phyloP scores from a whole-genome alignment of 1,140 invertebrate species.

The Drosophila tsacasi region DNA sequence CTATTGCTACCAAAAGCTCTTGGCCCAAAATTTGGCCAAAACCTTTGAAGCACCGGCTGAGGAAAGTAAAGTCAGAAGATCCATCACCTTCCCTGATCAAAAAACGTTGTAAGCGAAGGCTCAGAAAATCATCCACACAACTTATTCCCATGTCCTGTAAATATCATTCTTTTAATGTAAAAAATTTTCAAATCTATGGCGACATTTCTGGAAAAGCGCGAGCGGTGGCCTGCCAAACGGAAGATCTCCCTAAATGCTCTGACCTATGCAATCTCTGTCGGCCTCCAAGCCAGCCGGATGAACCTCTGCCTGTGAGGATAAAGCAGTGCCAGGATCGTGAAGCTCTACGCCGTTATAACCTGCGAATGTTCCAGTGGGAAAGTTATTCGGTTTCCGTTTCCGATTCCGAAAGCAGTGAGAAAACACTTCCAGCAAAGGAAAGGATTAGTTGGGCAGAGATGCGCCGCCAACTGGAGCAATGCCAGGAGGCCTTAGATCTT shows the following conservation, averaged over 20 bases:
- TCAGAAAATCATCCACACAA: background rate
- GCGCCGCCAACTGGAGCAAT: slow-evolving; percentile 23
- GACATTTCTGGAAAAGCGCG: background rate
- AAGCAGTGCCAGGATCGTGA: slow-evolving; percentile 1
- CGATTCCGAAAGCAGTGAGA: background rate
- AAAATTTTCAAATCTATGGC: background rate
- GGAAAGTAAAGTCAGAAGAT: background rate
- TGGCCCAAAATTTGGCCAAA: slow-evolving; percentile 23
- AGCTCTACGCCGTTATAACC: slow-evolving; percentile 28
- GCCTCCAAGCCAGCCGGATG: slow-evolving; percentile 7
- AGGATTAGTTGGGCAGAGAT: background rate
- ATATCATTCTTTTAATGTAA: background rate
- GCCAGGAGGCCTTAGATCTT: background rate
- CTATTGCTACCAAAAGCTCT: background rate
- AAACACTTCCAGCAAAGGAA: background rate
- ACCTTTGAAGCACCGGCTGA: background rate
- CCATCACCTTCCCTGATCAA: background rate
- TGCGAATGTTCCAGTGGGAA: background rate
- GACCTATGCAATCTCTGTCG: slow-evolving; percentile 14
- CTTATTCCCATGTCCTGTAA: background rate
- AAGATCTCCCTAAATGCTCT: background rate
- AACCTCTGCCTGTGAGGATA: slow-evolving; percentile 36
- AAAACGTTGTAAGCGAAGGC: background rate
- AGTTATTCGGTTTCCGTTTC: background rate
- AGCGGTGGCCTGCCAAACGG: slow-evolving; percentile 3